These are phyloP conservation scores for Philereme vetulata DNA, from an alignment of 2,888 invertebrate genomes.

Conservation along the genomic window DNA sequence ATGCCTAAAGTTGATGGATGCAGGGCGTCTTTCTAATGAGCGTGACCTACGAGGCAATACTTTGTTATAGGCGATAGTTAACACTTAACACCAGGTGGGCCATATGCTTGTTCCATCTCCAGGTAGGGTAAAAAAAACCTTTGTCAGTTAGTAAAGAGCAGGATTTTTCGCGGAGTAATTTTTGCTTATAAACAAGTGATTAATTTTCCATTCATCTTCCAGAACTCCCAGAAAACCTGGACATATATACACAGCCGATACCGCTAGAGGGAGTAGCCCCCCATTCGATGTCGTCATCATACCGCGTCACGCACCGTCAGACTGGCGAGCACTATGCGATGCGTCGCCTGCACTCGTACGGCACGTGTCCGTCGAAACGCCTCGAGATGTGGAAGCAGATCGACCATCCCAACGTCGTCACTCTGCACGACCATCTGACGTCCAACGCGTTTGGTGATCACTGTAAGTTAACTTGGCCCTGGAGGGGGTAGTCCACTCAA, in stretches of 20 bases:
- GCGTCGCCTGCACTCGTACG: constrained; percentile 92
- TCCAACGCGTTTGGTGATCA: constrained; percentile 98
- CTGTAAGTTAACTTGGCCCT: constrained; percentile 85
- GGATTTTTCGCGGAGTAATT: too few relatives aligned
- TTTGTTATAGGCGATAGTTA: too few relatives aligned
- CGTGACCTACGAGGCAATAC: too few relatives aligned
- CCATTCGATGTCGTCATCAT: constrained; percentile 92
- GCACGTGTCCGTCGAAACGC: constrained; percentile 93
- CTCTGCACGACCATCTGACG: constrained; percentile 95
- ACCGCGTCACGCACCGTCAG: constrained; percentile 94
- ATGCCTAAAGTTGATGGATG: too few relatives aligned
- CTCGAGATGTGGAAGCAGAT: constrained; percentile 98
- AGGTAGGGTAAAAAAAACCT: too few relatives aligned
- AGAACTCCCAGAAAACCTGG: constrained; percentile 94
- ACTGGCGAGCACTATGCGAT: constrained; percentile 94
- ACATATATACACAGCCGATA: constrained; percentile 94
- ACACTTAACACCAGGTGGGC: too few relatives aligned
- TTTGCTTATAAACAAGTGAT: too few relatives aligned
- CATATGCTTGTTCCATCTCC: too few relatives aligned
- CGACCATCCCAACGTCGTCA: constrained; percentile 97
- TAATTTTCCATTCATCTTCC: constrained; percentile 35
- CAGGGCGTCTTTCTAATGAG: too few relatives aligned
- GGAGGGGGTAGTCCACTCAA: constrained; percentile 35
- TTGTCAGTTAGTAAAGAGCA: too few relatives aligned
- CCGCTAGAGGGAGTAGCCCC: constrained; percentile 90